Conservation (phyloP, 2,888 invertebrate species). For the Dasysyrphus albostriatus region DNA sequence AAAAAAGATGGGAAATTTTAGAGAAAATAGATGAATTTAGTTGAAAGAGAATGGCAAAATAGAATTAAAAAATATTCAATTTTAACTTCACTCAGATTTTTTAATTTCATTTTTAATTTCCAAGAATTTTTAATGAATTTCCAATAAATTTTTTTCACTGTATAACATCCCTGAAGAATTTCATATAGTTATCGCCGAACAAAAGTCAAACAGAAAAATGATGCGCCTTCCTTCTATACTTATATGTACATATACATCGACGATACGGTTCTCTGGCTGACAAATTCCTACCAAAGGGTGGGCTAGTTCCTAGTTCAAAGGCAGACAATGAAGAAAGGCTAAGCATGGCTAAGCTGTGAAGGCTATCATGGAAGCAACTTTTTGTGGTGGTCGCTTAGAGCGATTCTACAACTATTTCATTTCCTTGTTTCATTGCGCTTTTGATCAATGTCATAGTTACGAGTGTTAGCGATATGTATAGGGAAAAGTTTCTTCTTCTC, state of each 20-base stretch:
- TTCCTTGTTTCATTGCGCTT: constrained; percentile 52
- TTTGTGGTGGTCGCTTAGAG: constrained; percentile 32
- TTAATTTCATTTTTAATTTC: no score
- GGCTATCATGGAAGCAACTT: constrained; percentile 40
- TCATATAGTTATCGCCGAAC: constrained; percentile 26
- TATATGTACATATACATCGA: no score
- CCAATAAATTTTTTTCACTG: neutral
- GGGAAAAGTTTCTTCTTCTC: constrained; percentile 36
- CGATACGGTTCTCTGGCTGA: constrained; percentile 17
- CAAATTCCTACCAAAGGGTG: constrained; percentile 40
- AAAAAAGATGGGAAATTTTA: no score
- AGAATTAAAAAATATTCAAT: no score
- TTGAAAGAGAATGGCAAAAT: no score
- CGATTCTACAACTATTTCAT: constrained; percentile 53
- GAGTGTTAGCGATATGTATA: constrained; percentile 3
- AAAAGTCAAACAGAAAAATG: constrained; percentile 61
- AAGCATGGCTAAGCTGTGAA: constrained; percentile 62
- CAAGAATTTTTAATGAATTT: no score
- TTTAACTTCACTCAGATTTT: no score
- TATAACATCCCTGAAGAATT: constrained; percentile 9
- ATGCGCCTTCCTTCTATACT: constrained; percentile 41
- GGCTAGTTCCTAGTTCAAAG: neutral
- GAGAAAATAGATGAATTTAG: no score
- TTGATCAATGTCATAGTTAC: constrained; percentile 66
- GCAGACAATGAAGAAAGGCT: constrained; percentile 52